Percentiles rank a stretch among this genome's conserved stretches.
Evolutionary conservation across 2,797 vertebrate species (phyloP).

Genomic region (Sciurus vulgaris): DNA sequence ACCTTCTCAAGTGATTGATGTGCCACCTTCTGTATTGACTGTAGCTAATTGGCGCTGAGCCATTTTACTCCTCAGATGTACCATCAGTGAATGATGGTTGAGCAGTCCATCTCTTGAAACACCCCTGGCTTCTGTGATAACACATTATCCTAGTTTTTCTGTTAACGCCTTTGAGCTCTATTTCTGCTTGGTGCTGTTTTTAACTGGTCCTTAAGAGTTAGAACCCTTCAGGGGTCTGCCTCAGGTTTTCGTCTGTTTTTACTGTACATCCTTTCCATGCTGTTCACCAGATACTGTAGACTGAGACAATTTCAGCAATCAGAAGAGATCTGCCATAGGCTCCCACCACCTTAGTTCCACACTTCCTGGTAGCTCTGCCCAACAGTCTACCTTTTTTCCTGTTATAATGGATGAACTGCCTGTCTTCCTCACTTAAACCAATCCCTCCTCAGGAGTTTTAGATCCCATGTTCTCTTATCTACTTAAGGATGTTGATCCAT

Average conservation of each 20-base stretch:
- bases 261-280: background rate
- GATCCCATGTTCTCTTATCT: background rate
- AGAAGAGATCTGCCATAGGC: background rate
- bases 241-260: background rate
- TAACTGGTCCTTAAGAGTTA: background rate
- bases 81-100: background rate
- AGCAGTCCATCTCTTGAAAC: background rate
- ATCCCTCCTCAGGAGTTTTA: background rate
- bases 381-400: background rate
- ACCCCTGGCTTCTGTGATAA: background rate
- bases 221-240: background rate
- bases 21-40: background rate
- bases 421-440: background rate
- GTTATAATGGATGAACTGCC: background rate
- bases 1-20: background rate
- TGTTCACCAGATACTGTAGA: background rate
- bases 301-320: background rate
- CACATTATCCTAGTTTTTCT: background rate
- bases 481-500: background rate
- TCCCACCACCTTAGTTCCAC: background rate
- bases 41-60: background rate
- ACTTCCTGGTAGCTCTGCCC: background rate
- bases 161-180: background rate
- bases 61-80: background rate
- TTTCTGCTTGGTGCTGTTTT: background rate